Evolutionary conservation across 2,113 vertebrate genomes (phyloP), one percentile per base, ranked within the genome.

Genomic region (Azemiops feae): DNA sequence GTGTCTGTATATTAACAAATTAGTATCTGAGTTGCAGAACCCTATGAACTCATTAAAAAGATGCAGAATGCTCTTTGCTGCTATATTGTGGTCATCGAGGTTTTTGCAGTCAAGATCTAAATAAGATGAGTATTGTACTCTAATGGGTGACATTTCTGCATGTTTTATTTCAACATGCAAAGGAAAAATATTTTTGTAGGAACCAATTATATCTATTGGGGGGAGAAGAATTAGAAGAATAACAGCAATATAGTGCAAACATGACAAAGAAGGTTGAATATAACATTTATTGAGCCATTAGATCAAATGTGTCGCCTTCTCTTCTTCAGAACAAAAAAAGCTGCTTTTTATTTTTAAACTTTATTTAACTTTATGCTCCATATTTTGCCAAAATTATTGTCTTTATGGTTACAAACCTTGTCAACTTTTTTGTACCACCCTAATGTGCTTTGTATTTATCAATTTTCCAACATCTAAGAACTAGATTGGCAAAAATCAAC

Each of bases 351-450:
- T 64, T 93, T 89, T 60, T 25, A 93, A 85, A 57, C 25, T 27
- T 58, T 89, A n/a, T n/a, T n/a, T n/a, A n/a, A n/a, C n/a, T n/a
- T n/a, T n/a, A n/a, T 87, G 0, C 0, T 34, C 57, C 60, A 30
- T 93, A 91, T 20, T 2, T 94, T 91, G 86, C 60, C 87, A 89
- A 95, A 95, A 92, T 85, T 9, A 92, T 25, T 0, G 0, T 54
- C 4, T n/a, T 89, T 87, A 16, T 52, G 45, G 30, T 88, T 91
- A 92, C 4, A 23, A 11, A 81, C 85, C 39, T 81, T 93, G 64
- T 89, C 69, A 30, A 88, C 11, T 91, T 88, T 58, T 50, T 88
- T 1, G 30, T 89, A 39, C 14, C 8, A 27, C 3, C 93, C 9
- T 92, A 87, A 89, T 10, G 30, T 87, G 22, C 50, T 89, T 55